phyloP scores from a whole-genome alignment of 2,888 invertebrate genomes.

The Copidosoma aretas region DNA sequence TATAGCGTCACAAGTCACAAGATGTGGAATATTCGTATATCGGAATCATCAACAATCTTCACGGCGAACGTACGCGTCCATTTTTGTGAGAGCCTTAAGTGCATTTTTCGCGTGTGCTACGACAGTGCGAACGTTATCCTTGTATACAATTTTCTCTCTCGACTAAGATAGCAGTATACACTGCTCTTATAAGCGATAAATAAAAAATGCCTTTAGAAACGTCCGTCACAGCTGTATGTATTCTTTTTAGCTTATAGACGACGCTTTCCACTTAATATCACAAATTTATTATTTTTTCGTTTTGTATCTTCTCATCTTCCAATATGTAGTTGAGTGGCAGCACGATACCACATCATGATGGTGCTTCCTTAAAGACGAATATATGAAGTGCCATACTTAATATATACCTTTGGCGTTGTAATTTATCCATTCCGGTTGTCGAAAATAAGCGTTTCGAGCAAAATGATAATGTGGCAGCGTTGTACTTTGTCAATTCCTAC shows the following conservation, averaged over 20 bases:
- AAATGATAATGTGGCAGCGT: not conserved
- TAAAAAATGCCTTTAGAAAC: no score
- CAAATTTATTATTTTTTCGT: no score
- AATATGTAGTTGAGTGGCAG: no score
- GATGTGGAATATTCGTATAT: slow-evolving; percentile 17
- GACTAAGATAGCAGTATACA: not conserved
- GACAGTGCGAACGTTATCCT: no score
- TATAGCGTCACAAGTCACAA: slow-evolving; percentile 41
- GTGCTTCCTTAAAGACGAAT: slow-evolving; percentile 18
- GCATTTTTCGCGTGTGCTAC: slow-evolving; percentile 31
- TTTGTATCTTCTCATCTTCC: no score
- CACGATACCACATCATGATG: not conserved
- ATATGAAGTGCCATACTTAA: slow-evolving; percentile 61
- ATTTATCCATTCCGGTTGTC: slow-evolving; percentile 3
- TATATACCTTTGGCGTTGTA: slow-evolving; percentile 14
- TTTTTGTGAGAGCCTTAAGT: slow-evolving; percentile 60
- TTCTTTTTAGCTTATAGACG: no score
- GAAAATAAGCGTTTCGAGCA: slow-evolving; percentile 3
- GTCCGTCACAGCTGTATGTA: no score
- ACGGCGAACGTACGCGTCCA: slow-evolving; percentile 51
- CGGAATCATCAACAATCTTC: slow-evolving; percentile 33
- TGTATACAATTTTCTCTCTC: no score
- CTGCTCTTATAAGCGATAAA: not conserved
- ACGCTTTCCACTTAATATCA: no score
- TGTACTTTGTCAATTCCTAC: slow-evolving; percentile 5